Base-by-base conservation (phyloP, 2,113 vertebrate genomes). In the Cariama cristata region DNA sequence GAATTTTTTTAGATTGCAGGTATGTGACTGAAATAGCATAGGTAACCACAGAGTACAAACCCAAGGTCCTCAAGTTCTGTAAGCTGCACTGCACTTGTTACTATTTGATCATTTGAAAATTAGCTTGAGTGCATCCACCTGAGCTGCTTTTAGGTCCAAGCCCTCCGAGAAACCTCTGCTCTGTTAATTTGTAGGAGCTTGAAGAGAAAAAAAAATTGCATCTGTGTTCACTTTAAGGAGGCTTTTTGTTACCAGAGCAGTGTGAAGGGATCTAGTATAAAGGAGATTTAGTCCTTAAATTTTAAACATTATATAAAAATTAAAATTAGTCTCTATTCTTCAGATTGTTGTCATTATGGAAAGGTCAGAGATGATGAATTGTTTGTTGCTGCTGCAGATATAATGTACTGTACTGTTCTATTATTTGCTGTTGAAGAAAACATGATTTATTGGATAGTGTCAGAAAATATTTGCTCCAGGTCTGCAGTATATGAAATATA, bases 361-460 rank as follows among this genome's bases (percentile, higher is more conserved):
- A 97, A 98, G 97, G 95, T 97, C 97, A 97, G 87, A 91, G 92
- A 95, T 97, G 96, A 98, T 97, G 71, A 96, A 97, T 97, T 97
- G 88, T 97, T 95, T 94, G 93, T 96, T 97, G 93, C 93, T 90
- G 92, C 93, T 94, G 91, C 90, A 97, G 92, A 92, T 96, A 98
- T 96, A 97, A 97, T 96, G 86, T 73, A 94, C 87, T 91, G 64
- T 97, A 94, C 91, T 92, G 73, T 96, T 97, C 97, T 97, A 94
- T 97, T 98, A 97, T 96, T 98, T 96, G 76, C 71, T 97, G 79
- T 83, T 93, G 93, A 96, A 96, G 93, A 97, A 98, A 97, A 96
- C 53, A 92, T 97, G 95, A 97, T 97, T 97, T 97, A 97, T 97
- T 97, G 63, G 81, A 69, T 55, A 86, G 49, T 93, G 88, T 94